Evolutionary conservation across 2,113 vertebrate species (phyloP).

Genomic region (Phyllostomus discolor): DNA sequence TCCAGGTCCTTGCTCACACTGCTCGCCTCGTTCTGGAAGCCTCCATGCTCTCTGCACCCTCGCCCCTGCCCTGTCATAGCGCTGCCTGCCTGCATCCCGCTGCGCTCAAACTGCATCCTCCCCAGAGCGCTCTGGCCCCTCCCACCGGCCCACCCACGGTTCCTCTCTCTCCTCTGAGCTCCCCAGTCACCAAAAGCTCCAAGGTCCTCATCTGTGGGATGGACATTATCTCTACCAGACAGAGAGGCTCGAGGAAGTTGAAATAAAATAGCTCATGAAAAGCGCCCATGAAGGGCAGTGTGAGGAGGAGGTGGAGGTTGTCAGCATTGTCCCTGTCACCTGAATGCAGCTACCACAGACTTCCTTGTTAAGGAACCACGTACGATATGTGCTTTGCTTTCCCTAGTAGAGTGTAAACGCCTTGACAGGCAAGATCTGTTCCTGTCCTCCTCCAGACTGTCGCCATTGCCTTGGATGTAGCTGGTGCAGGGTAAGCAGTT

Average conservation of each 20-base stretch:
- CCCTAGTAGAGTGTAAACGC: neutral
- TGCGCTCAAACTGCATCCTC: neutral
- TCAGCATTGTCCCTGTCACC: rapidly evolving
- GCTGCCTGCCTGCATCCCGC: neutral
- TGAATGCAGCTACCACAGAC: neutral
- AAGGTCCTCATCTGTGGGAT: neutral
- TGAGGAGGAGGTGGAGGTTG: too few relatives aligned
- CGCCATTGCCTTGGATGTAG: neutral
- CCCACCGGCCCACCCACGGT: neutral
- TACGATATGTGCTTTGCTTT: neutral
- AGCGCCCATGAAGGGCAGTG: neutral
- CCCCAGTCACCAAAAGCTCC: neutral
- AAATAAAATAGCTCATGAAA: neutral
- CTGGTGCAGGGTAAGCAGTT: neutral
- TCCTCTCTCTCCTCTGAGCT: neutral
- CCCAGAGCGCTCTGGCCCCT: neutral
- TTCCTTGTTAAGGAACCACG: neutral
- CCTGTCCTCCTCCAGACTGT: neutral
- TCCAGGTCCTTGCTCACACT: neutral
- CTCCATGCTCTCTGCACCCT: neutral
- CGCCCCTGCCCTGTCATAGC: neutral
- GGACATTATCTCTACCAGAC: neutral
- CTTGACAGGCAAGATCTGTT: neutral
- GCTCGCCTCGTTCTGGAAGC: neutral
- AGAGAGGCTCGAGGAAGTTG: neutral